Base-by-base conservation (phyloP, 2,888 invertebrate species). In the Sympetrum striolatum region DNA sequence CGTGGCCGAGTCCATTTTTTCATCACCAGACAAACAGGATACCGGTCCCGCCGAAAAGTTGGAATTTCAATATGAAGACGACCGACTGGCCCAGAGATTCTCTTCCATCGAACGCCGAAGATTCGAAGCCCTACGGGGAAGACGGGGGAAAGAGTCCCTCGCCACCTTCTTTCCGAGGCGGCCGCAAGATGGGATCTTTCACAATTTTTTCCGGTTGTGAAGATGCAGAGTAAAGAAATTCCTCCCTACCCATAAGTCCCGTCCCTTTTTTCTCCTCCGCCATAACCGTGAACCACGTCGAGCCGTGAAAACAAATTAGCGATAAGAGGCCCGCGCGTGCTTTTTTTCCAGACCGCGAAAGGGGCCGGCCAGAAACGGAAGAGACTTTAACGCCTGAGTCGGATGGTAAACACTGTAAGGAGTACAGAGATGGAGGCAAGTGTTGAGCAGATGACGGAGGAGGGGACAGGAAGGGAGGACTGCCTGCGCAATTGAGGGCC, bases 21-120 rank as follows among this genome's bases (percentile, higher is more conserved):
- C 86, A 86, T 37, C 60, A 60, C 60, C 86, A 64, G 86, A 86
- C 86, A 86, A 86, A 86, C 86, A 86, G 86, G 86, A 86, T 86
- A 35, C 86, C 86, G 31, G 60, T 86, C 86, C 60, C 86, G 86
- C 86, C 86, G 86, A 86, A 86, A 86, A 86, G 86, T 64, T 64
- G 86, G 86, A 86, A 86, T 86, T 86, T 86, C 86, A 86, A 86
- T 86, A 48, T 31, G 58, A 60, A 35, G 58, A 58, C 82, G 82
- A 86, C 86, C 86, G 86, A 86, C 60, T 86, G 86, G 86, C 86
- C 86, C 86, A 86, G 60, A 86, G 86, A 86, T 44, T 25, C 25
- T 44, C 48, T 25, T 80, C 35, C 37, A 22, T 39, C 37, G 39
- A 37, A 39, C 80, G 39, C 80, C 37, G 37, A 39, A 37, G 12